Conservation (phyloP, 1,140 invertebrate genomes). For the Galleria mellonella region DNA sequence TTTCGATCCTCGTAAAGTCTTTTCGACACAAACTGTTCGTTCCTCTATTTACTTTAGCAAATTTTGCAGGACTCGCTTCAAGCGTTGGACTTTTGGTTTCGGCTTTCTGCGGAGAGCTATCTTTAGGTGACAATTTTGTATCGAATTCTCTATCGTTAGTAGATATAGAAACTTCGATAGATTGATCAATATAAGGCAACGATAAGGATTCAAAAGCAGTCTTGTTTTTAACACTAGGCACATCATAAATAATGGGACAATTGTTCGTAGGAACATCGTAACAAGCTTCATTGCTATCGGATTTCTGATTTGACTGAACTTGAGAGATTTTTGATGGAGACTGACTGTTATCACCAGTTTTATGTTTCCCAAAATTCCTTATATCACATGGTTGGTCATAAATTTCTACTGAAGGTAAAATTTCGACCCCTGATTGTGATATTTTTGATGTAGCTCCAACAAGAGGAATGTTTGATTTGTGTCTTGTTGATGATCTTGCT, state of each 20-base stretch:
- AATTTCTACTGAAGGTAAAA: constrained; percentile 63
- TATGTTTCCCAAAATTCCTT: constrained; percentile 28
- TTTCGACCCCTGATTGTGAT: constrained; percentile 68
- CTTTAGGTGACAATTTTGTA: constrained; percentile 60
- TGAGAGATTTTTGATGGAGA: constrained; percentile 25
- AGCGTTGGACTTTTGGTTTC: constrained; percentile 28
- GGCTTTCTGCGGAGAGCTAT: constrained; percentile 41
- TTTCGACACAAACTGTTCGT: constrained; percentile 59
- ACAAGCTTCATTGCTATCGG: constrained; percentile 40
- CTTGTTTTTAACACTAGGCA: constrained; percentile 55
- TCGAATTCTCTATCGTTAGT: constrained; percentile 67
- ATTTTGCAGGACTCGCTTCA: constrained; percentile 42
- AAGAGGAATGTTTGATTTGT: constrained; percentile 62
- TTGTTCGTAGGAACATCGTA: constrained; percentile 65
- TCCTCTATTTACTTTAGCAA: constrained; percentile 36
- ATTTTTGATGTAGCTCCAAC: constrained; percentile 70
- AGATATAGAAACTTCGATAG: constrained; percentile 59
- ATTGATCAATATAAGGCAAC: constrained; percentile 63
- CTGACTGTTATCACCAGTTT: constrained; percentile 24
- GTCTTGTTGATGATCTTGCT: constrained; percentile 52
- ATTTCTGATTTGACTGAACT: constrained; percentile 49
- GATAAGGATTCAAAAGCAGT: constrained; percentile 60
- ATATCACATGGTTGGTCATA: constrained; percentile 57
- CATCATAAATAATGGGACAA: constrained; percentile 54
- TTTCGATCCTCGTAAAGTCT: constrained; percentile 38